Evolutionary conservation across 2,888 invertebrate genomes (phyloP).

Genomic region (Drosophila formosana): DNA sequence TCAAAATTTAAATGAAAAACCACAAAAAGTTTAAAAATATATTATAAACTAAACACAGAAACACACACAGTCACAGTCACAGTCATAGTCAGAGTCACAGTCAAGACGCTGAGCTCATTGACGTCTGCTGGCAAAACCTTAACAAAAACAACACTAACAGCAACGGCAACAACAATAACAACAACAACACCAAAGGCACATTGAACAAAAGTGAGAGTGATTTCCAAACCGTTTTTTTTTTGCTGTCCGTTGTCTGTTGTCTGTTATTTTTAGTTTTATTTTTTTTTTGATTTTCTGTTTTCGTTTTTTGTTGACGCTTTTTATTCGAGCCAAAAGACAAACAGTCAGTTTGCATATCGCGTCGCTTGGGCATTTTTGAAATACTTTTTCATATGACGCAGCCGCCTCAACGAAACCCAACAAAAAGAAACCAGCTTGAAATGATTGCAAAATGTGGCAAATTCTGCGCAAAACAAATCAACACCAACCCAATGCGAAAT

Average conservation of each 20-base stretch:
- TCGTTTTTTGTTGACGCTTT: conserved; percentile 48
- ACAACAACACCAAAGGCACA: conserved; percentile 50
- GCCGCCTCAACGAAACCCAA: neutral
- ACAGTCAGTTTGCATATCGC: conserved; percentile 46
- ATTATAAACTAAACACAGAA: conserved; percentile 9
- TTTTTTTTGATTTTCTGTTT: conserved; percentile 41
- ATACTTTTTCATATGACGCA: conserved; percentile 68
- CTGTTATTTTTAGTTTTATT: conserved; percentile 23
- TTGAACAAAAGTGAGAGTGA: conserved; percentile 83
- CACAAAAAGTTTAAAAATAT: conserved; percentile 12
- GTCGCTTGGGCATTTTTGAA: conserved; percentile 31
- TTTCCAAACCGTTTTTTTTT: conserved; percentile 70
- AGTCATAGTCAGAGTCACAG: conserved; percentile 6
- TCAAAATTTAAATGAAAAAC: conserved; percentile 24
- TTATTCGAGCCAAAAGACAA: conserved; percentile 43
- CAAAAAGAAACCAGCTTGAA: conserved; percentile 2
- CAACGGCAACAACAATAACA: conserved; percentile 33
- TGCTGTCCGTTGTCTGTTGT: conserved; percentile 38
- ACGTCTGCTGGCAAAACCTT: conserved; percentile 55
- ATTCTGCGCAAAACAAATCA: conserved; percentile 30
- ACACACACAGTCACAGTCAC: conserved; percentile 4
- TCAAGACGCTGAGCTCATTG: conserved; percentile 40
- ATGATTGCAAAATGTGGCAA: conserved; percentile 16
- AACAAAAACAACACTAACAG: conserved; percentile 40
- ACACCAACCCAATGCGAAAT: neutral